A percentile compares a stretch with the other conserved stretches of the same genome.
phyloP scores from a whole-genome alignment of 2,888 invertebrate species.

The Lithophane semibrunnea region DNA sequence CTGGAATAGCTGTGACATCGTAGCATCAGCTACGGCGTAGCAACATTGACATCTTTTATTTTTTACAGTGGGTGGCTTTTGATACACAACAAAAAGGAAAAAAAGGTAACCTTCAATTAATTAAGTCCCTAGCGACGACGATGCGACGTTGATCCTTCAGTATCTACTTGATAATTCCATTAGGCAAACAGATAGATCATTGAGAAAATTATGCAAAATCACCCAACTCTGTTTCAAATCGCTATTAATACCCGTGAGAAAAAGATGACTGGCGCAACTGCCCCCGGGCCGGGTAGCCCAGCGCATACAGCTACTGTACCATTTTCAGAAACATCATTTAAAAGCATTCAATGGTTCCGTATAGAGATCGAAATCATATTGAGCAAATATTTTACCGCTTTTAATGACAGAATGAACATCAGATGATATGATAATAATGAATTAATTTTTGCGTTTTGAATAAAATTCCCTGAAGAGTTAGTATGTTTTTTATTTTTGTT shows the following conservation, averaged over 20 bases:
- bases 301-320: constrained; percentile 64
- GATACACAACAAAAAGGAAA: not conserved
- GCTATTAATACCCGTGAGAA: constrained; percentile 83
- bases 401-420: constrained; percentile 50
- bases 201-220: constrained; percentile 81
- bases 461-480: constrained; percentile 7
- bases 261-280: constrained; percentile 74
- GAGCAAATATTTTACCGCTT: constrained; percentile 39
- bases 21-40: constrained; percentile 46
- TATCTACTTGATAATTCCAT: constrained; percentile 76
- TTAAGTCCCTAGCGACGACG: constrained; percentile 4
- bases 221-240: constrained; percentile 81
- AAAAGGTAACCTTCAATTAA: constrained; percentile 1
- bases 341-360: constrained; percentile 63
- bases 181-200: constrained; percentile 76
- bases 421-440: constrained; percentile 37
- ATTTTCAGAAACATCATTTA: constrained; percentile 71
- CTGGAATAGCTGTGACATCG: constrained; percentile 22
- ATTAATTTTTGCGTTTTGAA: constrained; percentile 19
- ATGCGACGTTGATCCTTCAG: constrained; percentile 8
- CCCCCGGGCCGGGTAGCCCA: constrained; percentile 48
- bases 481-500: constrained; percentile 30
- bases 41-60: not conserved
- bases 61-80: not conserved
- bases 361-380: constrained; percentile 49